Evolutionary conservation across 2,797 vertebrate genomes (phyloP), one percentile per base, ranked within the genome.

Genomic region (Melopsittacus undulatus): DNA sequence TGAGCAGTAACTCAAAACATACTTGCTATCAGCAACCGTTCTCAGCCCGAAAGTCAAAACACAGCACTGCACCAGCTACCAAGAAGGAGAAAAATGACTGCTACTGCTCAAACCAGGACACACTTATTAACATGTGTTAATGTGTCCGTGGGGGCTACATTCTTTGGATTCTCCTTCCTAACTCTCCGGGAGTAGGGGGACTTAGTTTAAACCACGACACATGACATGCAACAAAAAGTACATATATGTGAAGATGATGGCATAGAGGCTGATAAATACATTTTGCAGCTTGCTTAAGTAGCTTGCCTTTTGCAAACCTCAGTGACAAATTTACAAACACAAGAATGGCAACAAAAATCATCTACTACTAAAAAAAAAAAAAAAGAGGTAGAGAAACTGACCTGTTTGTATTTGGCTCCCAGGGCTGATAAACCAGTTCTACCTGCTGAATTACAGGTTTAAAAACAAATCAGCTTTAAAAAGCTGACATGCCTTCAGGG

Each of bases 351-450:
- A 83, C 9, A 83, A 52, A 67, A 83, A 66, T 46, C 9, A 91
- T n/a, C 29, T 82, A 32, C 10, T 77, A 20, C 30, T 57, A 52
- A 85, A 38, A 70, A 40, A 36, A 64, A 64, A 19, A 11, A 24
- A 62, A 22, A 23, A 9, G 18, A 3, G 42, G 7, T 48, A 32
- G 27, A 80, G 24, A 86, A 91, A 86, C 8, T 27, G 42, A 81
- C n/a, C 66, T 88, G 34, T 83, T 92, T 91, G 83, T 13, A 40
- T 86, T 78, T 21, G 8, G 6, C 42, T 73, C 20, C 38, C 30
- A 66, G 20, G 81, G 42, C 49, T 91, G 89, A 74, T 83, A 94
- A 94, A 91, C 78, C 63, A 51, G 56, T 88, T 92, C 56, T 84
- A 63, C 26, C 2, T 88, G 79, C 40, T 73, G 63, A 90, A 63